Evolutionary conservation across 2,888 invertebrate species (phyloP).

Genomic region (Ariolimax columbianus): DNA sequence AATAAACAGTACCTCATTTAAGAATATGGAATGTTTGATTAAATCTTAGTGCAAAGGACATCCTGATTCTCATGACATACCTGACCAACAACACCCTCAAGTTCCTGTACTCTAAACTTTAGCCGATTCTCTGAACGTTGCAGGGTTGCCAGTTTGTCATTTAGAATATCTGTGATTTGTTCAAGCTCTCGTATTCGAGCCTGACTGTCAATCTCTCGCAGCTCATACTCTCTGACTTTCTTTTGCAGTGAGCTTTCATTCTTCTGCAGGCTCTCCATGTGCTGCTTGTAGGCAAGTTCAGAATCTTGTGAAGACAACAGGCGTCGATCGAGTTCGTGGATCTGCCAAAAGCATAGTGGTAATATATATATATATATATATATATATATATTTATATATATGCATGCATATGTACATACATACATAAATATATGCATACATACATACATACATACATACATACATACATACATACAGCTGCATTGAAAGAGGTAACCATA

Average conservation of each 20-base stretch:
- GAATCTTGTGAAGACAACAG: constrained; percentile 60
- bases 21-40: too few species aligned
- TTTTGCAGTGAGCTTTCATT: constrained; percentile 63
- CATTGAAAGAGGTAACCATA: too few species aligned
- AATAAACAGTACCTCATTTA: too few species aligned
- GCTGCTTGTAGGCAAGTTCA: constrained; percentile 62
- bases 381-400: too few species aligned
- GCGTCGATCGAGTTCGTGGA: constrained; percentile 63
- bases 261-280: constrained; percentile 63
- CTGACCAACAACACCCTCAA: constrained; percentile 62
- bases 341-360: constrained; percentile 46
- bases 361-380: too few species aligned
- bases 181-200: constrained; percentile 64
- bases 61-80: constrained; percentile 35
- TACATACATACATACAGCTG: too few species aligned
- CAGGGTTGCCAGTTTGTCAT: constrained; percentile 65
- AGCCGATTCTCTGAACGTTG: constrained; percentile 69
- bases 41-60: neutral
- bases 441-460: too few species aligned
- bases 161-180: constrained; percentile 62
- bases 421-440: too few species aligned
- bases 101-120: constrained; percentile 66
- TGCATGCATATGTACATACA: too few species aligned
- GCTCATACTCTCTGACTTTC: constrained; percentile 58
- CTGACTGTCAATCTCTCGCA: constrained; percentile 66